Evolutionary conservation across 2,888 invertebrate genomes (phyloP).

Genomic region (Drosophila atripex): DNA sequence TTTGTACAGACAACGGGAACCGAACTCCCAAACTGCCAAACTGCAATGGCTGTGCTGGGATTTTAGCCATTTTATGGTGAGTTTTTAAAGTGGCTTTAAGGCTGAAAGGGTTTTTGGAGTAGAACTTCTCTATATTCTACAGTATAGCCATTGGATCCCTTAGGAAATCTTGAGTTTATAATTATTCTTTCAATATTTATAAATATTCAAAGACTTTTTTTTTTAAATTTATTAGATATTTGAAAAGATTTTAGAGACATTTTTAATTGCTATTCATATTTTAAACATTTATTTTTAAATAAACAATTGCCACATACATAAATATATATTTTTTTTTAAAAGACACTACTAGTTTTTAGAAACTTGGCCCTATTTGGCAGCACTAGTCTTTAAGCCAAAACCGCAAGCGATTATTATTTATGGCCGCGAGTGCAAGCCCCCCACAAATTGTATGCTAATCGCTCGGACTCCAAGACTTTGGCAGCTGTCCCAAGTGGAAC

Average conservation of each 20-base stretch:
- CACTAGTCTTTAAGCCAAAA: conserved; percentile 3
- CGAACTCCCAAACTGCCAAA: conserved; percentile 20
- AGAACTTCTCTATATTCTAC: too few relatives aligned
- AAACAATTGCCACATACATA: too few relatives aligned
- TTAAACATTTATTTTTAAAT: neutral
- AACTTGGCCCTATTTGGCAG: neutral
- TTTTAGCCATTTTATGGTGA: neutral
- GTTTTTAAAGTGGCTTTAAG: neutral
- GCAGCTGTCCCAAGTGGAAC: conserved; percentile 44
- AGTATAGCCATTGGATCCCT: too few relatives aligned
- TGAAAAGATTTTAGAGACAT: too few relatives aligned
- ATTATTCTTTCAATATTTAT: too few relatives aligned
- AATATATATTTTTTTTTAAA: neutral
- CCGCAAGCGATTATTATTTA: conserved; percentile 63
- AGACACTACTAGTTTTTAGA: neutral
- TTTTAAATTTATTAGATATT: too few relatives aligned
- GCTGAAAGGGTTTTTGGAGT: too few relatives aligned
- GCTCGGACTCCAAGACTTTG: conserved; percentile 65
- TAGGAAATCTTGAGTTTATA: too few relatives aligned
- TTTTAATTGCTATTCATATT: too few relatives aligned
- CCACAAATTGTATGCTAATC: conserved; percentile 76
- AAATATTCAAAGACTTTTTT: too few relatives aligned
- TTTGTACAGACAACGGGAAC: conserved; percentile 62
- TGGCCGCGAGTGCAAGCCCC: conserved; percentile 57
- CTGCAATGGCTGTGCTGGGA: neutral